These are phyloP conservation scores for Drosophila testacea DNA, from an alignment of 2,888 invertebrate genomes.

Conservation along the genomic window DNA sequence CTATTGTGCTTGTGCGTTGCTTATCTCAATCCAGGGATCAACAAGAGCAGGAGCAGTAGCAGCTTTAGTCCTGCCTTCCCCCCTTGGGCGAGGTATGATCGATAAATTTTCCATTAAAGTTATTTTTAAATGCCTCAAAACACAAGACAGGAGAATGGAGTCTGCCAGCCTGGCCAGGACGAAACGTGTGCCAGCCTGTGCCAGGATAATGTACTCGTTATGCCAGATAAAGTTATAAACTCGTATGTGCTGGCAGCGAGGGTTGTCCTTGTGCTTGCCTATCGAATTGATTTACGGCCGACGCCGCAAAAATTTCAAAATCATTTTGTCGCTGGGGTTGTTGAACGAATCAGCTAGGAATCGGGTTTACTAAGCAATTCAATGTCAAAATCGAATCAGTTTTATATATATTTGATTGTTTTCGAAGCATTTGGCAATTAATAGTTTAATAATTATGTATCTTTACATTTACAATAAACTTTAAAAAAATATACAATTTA, in stretches of 20 bases:
- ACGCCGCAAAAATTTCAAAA: conserved; percentile 52
- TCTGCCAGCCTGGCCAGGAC: conserved; percentile 22
- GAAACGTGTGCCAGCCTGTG: conserved; percentile 71
- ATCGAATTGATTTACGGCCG: conserved; percentile 76
- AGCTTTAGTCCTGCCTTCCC: conserved; percentile 25
- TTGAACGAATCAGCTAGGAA: conserved; percentile 12
- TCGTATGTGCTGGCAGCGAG: conserved; percentile 65
- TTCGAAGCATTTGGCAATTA: background rate
- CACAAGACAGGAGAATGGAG: conserved; percentile 49
- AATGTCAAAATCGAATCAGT: background rate
- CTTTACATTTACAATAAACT: too few species aligned
- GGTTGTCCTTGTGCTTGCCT: conserved; percentile 50
- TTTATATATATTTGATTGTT: background rate
- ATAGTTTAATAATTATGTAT: too few species aligned
- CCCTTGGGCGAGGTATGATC: conserved; percentile 71
- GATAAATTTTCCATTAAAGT: conserved; percentile 85
- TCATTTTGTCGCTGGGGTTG: conserved; percentile 6
- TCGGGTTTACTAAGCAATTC: background rate
- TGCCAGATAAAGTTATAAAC: conserved; percentile 83
- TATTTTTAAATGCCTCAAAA: conserved; percentile 81
- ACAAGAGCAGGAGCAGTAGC: conserved; percentile 18
- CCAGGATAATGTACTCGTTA: conserved; percentile 83
- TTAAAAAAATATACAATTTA: too few species aligned
- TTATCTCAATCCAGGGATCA: conserved; percentile 67
- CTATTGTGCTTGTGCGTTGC: conserved; percentile 67